Conservation (phyloP, 2,113 vertebrate genomes). For the Pygoscelis antarcticus region DNA sequence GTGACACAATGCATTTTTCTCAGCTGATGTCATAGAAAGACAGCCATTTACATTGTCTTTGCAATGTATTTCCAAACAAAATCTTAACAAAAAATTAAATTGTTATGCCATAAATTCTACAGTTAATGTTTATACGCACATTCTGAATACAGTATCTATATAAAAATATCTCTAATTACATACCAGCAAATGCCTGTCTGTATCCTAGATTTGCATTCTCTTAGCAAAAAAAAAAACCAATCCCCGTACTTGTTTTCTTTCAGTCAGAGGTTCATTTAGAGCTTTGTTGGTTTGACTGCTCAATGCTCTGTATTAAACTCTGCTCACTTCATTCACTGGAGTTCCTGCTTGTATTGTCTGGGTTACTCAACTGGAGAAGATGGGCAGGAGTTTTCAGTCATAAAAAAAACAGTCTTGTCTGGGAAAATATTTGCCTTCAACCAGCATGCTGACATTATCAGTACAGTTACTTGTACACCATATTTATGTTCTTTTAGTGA, state of each 20-base stretch:
- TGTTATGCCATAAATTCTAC: slow-evolving; percentile 75
- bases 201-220: slow-evolving; percentile 72
- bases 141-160: slow-evolving; percentile 77
- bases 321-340: background rate
- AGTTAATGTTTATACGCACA: slow-evolving; percentile 77
- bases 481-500: background rate
- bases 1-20: slow-evolving; percentile 61
- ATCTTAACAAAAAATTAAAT: slow-evolving; percentile 64
- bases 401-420: background rate
- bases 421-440: slow-evolving; percentile 20
- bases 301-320: background rate
- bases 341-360: background rate
- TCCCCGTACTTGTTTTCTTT: slow-evolving; percentile 44
- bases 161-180: slow-evolving; percentile 77
- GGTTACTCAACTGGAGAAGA: background rate
- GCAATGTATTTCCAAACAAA: slow-evolving; percentile 70
- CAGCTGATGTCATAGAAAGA: slow-evolving; percentile 59
- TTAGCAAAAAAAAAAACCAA: slow-evolving; percentile 63
- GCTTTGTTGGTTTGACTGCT: slow-evolving; percentile 33
- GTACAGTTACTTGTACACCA: background rate
- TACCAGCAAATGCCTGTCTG: slow-evolving; percentile 66
- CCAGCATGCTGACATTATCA: background rate
- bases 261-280: slow-evolving; percentile 44
- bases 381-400: background rate
- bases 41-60: slow-evolving; percentile 64